These are phyloP conservation scores for Microcebus griseorufus DNA, from an alignment of 2,113 vertebrate genomes.

Conservation along the genomic window DNA sequence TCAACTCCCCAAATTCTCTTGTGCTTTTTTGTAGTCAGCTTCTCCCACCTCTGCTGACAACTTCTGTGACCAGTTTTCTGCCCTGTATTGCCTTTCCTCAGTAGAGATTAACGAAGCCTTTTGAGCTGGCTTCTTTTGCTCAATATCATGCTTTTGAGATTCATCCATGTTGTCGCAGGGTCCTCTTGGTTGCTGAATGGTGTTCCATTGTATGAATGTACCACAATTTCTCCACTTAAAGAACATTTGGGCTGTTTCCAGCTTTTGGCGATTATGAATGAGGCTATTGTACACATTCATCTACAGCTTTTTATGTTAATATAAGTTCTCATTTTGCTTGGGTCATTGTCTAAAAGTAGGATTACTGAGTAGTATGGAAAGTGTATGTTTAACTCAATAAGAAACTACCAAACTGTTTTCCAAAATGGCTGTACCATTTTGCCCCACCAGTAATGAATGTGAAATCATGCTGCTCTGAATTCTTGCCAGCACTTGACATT, in stretches of 20 bases:
- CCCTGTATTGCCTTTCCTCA: neutral
- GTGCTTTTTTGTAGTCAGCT: neutral
- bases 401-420: neutral
- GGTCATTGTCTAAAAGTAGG: neutral
- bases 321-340: constrained; percentile 6
- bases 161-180: neutral
- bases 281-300: neutral
- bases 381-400: neutral
- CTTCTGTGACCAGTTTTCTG: neutral
- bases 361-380: neutral
- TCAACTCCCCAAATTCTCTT: neutral
- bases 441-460: neutral
- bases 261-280: neutral
- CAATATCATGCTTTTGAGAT: neutral
- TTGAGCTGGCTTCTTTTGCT: neutral
- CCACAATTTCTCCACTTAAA: neutral
- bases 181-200: neutral
- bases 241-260: neutral
- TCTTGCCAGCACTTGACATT: neutral
- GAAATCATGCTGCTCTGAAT: neutral
- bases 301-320: neutral
- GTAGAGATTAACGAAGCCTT: neutral
- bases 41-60: neutral
- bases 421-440: neutral
- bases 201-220: neutral